Base-by-base conservation (phyloP, 2,113 vertebrate genomes). In the Varanus komodoensis region DNA sequence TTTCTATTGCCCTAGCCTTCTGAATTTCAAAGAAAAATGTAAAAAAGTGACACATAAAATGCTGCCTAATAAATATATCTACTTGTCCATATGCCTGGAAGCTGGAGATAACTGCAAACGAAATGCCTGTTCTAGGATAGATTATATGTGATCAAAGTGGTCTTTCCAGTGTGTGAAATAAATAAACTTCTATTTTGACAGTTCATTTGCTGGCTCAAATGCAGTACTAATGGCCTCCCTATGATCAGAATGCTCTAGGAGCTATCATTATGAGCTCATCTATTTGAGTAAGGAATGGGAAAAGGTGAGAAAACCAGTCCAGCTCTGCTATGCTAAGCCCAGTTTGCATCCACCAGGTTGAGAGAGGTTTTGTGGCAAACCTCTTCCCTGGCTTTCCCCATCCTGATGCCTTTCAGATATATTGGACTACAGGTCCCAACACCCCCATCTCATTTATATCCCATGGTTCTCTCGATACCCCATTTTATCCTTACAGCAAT, bases 251-350 rank as follows among this genome's bases (percentile, higher is more conserved):
- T 8, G 64, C 87, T 82, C 48, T 61, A 88, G 89, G 57, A 85
- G 64, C 78, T 91, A 81, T 75, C 92, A 81, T 89, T 91, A 82
- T 91, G 90, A 88, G 38, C 89, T 91, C 52, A 78, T 34, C 38
- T 64, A 64, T 34, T 61, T 89, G 87, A 93, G 91, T 84, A 50
- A 94, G 82, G 89, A 94, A 93, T 91, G 92, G 78, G 81, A 57
- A 92, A 81, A 89, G 89, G 48, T 8, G 87, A 89, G 92, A 91
- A 25, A 23, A 95, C 77, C 25, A 84, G 57, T 92, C 77, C 50
- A 88, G 90, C 90, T 54, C 85, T 90, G 44, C 32, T 84, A 92
- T 89, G 73, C 87, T 93, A 82, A 82, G 48, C 11, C 82, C 75
- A 74, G 92, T 71, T 71, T 68, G 34, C 8, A n/a, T 34, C 29